Evolutionary conservation across 2,113 vertebrate genomes (phyloP), one percentile per base, ranked within the genome.

Genomic region (Halichoeres trimaculatus): DNA sequence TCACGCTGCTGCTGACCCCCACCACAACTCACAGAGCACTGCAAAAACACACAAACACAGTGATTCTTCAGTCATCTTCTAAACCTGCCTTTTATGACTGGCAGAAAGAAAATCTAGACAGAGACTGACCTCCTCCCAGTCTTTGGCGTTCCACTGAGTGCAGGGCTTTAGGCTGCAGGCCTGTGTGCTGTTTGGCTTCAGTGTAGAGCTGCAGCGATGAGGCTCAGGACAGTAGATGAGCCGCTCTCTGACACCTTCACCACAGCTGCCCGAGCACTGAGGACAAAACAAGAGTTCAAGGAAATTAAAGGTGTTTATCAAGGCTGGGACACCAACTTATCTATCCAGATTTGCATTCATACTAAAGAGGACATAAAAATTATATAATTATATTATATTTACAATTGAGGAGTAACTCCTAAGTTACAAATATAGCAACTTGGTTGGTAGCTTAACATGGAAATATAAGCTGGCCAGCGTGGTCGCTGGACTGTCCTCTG

Each of bases 191-290:
- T 92, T 90, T 23, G 94, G 94, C 83, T 80, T 92, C 75, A 79
- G 61, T 10, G 69, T 71, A 38, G 43, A 19, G 52, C 85, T 83
- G 35, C 94, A 95, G 76, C 74, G 91, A 47, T 89, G 81, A 7
- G 86, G 83, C 48, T 89, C 86, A 0, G 90, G 84, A 52, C 94
- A 95, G 74, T 77, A 91, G 54, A 95, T 93, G 61, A 91, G 78
- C 5, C 94, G 90, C 57, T 95, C 90, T 47, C 74, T 85, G 22
- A 87, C 12, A 10, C 93, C 93, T 45, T 78, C 78, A 0, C 91
- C 93, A 85, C 94, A 95, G 77, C 83, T 90, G 54, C 84, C 85
- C 10, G 93, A 93, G 73, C 94, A 95, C 94, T 95, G 83, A 68
- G 2, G 51, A 43, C 12, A 38, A 59, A n/a, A n/a, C n/a, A n/a